phyloP scores from a whole-genome alignment of 2,888 invertebrate species.

The Dolomedes plantarius region DNA sequence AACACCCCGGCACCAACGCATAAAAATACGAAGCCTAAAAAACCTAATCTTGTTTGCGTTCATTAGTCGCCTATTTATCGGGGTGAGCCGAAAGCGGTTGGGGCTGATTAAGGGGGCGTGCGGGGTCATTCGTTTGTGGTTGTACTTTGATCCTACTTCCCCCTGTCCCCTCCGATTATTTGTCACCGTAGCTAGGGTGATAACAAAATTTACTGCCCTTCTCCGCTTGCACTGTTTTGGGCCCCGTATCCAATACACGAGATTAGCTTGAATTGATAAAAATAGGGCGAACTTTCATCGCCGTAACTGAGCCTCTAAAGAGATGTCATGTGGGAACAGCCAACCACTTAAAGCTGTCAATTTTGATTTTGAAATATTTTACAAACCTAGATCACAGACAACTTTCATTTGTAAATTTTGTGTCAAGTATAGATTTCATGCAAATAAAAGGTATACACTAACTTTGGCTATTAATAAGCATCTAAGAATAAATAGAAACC shows the following conservation, averaged over 20 bases:
- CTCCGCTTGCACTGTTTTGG: background rate
- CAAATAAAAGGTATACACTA: too few species aligned
- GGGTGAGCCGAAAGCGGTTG: conserved; percentile 44
- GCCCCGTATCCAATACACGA: conserved; percentile 15
- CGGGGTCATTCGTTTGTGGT: conserved; percentile 53
- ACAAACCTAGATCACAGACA: background rate
- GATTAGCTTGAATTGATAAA: conserved; percentile 34
- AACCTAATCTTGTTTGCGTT: conserved; percentile 67
- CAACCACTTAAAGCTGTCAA: conserved; percentile 37
- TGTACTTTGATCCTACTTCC: conserved; percentile 32
- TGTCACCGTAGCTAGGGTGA: conserved; percentile 20
- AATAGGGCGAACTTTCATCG: background rate
- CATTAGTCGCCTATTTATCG: conserved; percentile 65
- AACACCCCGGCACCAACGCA: conserved; percentile 9
- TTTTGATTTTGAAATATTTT: conserved; percentile 10
- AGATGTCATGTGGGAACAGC: conserved; percentile 3
- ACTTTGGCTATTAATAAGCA: too few species aligned
- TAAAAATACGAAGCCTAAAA: conserved; percentile 50
- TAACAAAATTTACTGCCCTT: conserved; percentile 24
- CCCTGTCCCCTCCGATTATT: conserved; percentile 23
- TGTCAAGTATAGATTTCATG: too few species aligned
- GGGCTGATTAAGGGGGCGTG: conserved; percentile 56
- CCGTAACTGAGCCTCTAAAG: background rate
- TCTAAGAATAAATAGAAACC: too few species aligned
- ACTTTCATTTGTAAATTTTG: too few species aligned